Base-by-base conservation (phyloP, 2,113 vertebrate genomes). In the Porphyrio hochstetteri region DNA sequence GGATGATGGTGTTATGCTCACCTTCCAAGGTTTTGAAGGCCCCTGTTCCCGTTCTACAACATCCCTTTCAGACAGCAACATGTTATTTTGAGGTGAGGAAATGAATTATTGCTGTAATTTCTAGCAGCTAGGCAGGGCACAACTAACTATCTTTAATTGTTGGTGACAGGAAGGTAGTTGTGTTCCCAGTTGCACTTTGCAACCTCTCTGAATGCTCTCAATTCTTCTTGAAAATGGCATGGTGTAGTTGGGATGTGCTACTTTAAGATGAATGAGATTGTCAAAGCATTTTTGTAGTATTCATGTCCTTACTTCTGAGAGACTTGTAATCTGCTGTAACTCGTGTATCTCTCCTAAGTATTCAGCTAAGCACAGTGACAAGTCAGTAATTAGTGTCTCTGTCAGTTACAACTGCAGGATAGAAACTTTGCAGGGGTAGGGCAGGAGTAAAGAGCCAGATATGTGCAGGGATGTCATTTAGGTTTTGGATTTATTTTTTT, bases 81-180 rank as follows among this genome's bases (percentile, higher is more conserved):
- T 50, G 33, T 10, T 79, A 25, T 75, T 91, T 75, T 82, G 74
- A 76, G 61, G 44, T 78, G 53, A 89, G 64, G 90, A 87, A 85
- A 79, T 82, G 19, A 85, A 56, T 60, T 69, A 56, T 85, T 23
- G 23, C 67, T 48, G 2, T 90, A 60, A 88, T 90, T 96, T 82
- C 79, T 74, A 91, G 56, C 57, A 83, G 16, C 55, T 70, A 74
- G 31, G 29, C 13, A 28, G 24, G 46, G 29, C 76, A 83, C 10
- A 70, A 29, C 68, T 77, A 76, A 11, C 38, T 76, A 9, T 53
- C 50, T 64, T 55, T 78, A 78, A 82, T 79, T 85, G 35, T 2
- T 71, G 38, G 29, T 31, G 55, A 33, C 20, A 69, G 55, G 40
- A 82, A 48, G 17, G 42, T 68, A 57, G 48, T 65, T 79, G 29